A percentile compares a stretch with the other conserved stretches of the same genome.
phyloP scores from a whole-genome alignment of 2,113 vertebrate species.

The Calonectris borealis region DNA sequence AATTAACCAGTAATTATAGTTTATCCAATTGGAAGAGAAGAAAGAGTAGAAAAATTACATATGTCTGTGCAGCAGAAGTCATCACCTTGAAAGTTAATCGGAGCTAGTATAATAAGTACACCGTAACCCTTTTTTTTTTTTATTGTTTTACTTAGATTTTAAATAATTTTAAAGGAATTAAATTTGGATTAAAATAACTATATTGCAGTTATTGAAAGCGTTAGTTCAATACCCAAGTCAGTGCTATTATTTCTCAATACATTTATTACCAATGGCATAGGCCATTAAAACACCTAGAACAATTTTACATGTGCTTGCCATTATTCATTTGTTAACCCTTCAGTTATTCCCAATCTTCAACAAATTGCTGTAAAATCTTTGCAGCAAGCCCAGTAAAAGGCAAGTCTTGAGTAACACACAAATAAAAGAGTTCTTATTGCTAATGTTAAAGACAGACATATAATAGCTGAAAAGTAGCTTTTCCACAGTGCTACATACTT shows the following conservation, averaged over 20 bases:
- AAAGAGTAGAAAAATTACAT: neutral
- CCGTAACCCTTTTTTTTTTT: neutral
- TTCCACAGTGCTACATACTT: neutral
- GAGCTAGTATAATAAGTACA: neutral
- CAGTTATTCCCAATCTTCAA: neutral
- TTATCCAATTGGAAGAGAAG: neutral
- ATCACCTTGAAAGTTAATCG: neutral
- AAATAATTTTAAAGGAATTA: neutral
- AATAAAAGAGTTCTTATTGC: neutral
- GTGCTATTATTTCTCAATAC: neutral
- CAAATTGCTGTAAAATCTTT: neutral
- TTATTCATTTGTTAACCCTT: neutral
- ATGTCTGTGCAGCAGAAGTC: neutral
- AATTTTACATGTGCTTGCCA: neutral
- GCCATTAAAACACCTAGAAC: neutral
- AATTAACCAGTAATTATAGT: neutral
- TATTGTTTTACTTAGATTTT: neutral
- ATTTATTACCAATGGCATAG: neutral
- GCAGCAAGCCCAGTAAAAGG: neutral
- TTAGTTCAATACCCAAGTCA: neutral
- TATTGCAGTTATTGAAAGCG: neutral
- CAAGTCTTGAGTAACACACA: neutral
- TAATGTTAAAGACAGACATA: neutral
- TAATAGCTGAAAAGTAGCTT: neutral
- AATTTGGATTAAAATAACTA: neutral